Base-by-base conservation (phyloP, 2,113 vertebrate species). In the Etia nguti region DNA sequence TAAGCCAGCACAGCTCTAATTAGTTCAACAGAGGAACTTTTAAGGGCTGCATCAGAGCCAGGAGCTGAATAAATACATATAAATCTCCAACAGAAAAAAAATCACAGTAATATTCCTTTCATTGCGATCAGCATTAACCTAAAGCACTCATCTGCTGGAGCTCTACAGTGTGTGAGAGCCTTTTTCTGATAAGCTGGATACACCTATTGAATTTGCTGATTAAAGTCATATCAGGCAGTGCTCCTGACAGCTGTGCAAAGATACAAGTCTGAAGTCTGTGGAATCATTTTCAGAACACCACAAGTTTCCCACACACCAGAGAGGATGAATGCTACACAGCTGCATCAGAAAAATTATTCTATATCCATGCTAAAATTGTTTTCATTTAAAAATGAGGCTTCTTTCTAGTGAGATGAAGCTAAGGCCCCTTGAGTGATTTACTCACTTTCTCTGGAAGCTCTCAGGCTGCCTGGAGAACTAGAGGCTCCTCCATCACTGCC, bases 371-470 rank as follows among this genome's bases (percentile, higher is more conserved):
- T 52, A 65, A 84, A 88, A 92, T 85, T 90, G 62, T 81, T 93
- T 93, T 92, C 65, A 88, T 93, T 93, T 89, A 13, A 87, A 89
- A 92, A 89, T 60, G 56, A 79, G 83, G 84, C 75, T 91, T 50
- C 24, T 86, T 85, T 88, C 81, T 68, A 54, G 56, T 29, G 60
- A 48, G 81, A 87, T 88, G 83, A 85, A 79, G 82, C 60, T 57
- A 50, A 81, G 75, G 65, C 55, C 16, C 15, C 24, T 82, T 79
- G 57, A 92, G 87, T 89, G 92, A 91, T 97, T 97, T 96, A 97
- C 96, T 91, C 96, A 92, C 95, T 95, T 96, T 97, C 96, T 96
- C 97, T 97, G 90, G 52, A 97, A 95, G 95, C 95, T 97, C 80
- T 96, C 92, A 79, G 96, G 96, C 73, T 97, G 96, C 65, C 90